Conservation (phyloP, 2,113 vertebrate genomes). For the Austrofundulus limnaeus region DNA sequence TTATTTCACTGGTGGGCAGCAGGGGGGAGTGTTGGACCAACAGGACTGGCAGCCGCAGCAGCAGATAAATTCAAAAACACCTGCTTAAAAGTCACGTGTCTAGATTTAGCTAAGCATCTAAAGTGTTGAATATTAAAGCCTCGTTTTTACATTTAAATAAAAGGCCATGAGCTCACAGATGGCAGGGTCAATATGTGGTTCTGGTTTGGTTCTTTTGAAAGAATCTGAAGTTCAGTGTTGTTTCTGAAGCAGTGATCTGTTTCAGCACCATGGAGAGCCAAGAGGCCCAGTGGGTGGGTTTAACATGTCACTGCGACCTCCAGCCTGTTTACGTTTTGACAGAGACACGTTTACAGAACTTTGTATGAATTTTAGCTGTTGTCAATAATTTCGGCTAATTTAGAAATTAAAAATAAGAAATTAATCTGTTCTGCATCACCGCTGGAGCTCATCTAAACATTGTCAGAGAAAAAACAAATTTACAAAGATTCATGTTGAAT, state of each 20-base stretch:
- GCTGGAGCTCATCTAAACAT: neutral
- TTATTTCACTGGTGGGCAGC: neutral
- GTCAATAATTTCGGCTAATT: neutral
- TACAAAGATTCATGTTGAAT: neutral
- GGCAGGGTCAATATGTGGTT: no score
- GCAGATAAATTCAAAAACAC: neutral
- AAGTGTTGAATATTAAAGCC: no score
- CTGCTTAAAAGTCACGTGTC: neutral
- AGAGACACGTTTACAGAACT: neutral
- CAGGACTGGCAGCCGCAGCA: no score
- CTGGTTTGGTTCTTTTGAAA: neutral
- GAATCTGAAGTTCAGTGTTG: neutral
- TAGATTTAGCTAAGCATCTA: neutral
- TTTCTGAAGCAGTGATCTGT: neutral
- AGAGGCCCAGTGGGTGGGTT: no score
- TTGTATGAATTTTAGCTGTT: neutral
- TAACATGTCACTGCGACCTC: neutral
- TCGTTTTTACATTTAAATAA: no score
- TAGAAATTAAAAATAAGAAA: neutral
- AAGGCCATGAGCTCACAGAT: neutral
- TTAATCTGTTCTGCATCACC: neutral
- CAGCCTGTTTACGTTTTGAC: neutral
- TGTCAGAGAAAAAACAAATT: neutral
- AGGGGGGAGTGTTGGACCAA: neutral
- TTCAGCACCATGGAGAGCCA: slow-evolving; percentile 82